Percentiles rank a stretch among this genome's conserved stretches.
These are phyloP conservation scores for Charadrius vociferus DNA, from an alignment of 2,113 vertebrate genomes.

Conservation along the genomic window DNA sequence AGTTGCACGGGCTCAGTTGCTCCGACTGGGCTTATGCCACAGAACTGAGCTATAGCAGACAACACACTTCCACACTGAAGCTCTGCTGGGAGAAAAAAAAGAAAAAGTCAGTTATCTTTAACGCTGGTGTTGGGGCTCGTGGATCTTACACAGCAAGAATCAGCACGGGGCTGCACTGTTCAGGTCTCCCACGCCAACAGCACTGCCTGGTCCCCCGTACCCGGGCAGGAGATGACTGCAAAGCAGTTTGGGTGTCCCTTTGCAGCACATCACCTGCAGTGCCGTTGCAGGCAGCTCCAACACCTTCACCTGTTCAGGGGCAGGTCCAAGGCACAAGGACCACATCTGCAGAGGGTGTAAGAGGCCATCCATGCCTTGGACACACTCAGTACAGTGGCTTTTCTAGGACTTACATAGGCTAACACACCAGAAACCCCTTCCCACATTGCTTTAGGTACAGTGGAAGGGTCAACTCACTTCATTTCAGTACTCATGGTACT, in stretches of 20 bases:
- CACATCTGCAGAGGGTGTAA: background rate
- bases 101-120: background rate
- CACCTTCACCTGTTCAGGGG: background rate
- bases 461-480: background rate
- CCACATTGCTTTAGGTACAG: accelerated
- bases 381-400: background rate
- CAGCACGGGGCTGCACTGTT: too few species aligned
- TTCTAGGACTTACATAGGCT: background rate
- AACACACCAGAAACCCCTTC: background rate
- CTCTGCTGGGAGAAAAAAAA: background rate
- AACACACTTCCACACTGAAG: background rate
- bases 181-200: background rate
- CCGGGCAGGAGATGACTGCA: accelerated
- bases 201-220: too few species aligned
- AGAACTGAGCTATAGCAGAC: background rate
- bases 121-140: background rate
- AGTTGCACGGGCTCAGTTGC: accelerated
- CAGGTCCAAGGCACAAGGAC: background rate
- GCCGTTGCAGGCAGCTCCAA: background rate
- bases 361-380: background rate
- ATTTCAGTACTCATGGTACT: background rate
- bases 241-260: too few species aligned
- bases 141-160: background rate
- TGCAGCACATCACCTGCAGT: background rate
- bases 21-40: accelerated